Percentiles rank a stretch among this genome's conserved stretches.
phyloP scores from a whole-genome alignment of 2,797 vertebrate species.

The Galago senegalensis region DNA sequence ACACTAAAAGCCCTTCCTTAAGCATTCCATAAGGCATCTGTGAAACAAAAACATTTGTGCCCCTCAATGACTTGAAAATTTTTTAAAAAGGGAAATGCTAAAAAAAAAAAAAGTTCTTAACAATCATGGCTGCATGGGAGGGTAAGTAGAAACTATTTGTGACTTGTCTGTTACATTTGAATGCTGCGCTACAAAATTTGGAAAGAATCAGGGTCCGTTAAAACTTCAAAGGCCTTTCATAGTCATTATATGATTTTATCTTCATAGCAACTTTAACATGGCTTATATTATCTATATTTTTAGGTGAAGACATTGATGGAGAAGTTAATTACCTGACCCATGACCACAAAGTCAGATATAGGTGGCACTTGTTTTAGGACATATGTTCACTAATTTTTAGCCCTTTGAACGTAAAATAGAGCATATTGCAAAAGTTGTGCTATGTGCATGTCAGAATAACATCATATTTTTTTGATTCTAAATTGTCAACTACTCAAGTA shows the following conservation, averaged over 20 bases:
- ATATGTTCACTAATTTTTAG: not conserved
- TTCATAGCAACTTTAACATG: constrained; percentile 47
- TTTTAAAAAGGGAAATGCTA: too few relatives aligned
- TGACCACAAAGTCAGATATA: not conserved
- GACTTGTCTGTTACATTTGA: not conserved
- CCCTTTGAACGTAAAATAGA: not conserved
- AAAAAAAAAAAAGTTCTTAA: not conserved
- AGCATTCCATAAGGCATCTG: too few relatives aligned
- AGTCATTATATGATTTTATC: constrained; percentile 42
- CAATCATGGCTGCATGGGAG: not conserved
- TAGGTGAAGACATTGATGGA: not conserved
- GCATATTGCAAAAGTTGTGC: not conserved
- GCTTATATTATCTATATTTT: constrained; percentile 11
- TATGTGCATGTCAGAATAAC: not conserved
- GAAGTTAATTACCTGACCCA: constrained; percentile 28
- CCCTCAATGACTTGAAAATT: too few relatives aligned
- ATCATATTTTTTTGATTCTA: constrained; percentile 21
- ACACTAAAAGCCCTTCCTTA: too few relatives aligned
- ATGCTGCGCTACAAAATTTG: not conserved
- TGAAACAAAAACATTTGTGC: too few relatives aligned
- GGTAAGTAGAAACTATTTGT: not conserved
- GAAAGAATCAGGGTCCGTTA: not conserved
- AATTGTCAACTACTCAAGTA: not conserved
- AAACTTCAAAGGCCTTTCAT: not conserved
- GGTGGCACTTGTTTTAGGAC: not conserved